phyloP scores from a whole-genome alignment of 2,797 vertebrate genomes.

The Gymnodraco acuticeps region DNA sequence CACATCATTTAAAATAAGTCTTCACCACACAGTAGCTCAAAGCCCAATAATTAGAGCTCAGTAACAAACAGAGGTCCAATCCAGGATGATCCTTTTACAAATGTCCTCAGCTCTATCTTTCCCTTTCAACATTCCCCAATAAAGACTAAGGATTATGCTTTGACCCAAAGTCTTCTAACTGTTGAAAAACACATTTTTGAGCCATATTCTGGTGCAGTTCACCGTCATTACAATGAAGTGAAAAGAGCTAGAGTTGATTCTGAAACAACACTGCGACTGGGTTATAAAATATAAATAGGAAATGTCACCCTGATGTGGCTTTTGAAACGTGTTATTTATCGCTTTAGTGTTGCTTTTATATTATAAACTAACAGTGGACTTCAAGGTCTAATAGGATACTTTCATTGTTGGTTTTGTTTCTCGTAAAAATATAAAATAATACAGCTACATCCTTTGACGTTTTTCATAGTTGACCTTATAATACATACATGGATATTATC shows the following conservation, averaged over 20 bases:
- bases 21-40: no score
- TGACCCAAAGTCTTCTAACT: neutral
- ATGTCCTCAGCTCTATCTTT: no score
- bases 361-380: neutral
- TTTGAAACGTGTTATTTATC: conserved; percentile 7
- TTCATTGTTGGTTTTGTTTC: neutral
- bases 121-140: no score
- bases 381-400: neutral
- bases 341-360: neutral
- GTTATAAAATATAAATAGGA: no score
- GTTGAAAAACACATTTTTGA: neutral
- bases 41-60: no score
- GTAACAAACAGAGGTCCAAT: no score
- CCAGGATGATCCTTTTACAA: no score
- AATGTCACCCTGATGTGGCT: neutral
- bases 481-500: neutral
- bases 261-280: conserved; percentile 4
- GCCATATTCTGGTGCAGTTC: neutral
- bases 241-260: neutral
- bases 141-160: no score
- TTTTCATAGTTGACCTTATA: neutral
- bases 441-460: neutral
- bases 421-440: conserved; percentile 9
- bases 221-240: neutral
- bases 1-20: no score